phyloP scores from a whole-genome alignment of 2,797 vertebrate species.

The Coilia nasus region DNA sequence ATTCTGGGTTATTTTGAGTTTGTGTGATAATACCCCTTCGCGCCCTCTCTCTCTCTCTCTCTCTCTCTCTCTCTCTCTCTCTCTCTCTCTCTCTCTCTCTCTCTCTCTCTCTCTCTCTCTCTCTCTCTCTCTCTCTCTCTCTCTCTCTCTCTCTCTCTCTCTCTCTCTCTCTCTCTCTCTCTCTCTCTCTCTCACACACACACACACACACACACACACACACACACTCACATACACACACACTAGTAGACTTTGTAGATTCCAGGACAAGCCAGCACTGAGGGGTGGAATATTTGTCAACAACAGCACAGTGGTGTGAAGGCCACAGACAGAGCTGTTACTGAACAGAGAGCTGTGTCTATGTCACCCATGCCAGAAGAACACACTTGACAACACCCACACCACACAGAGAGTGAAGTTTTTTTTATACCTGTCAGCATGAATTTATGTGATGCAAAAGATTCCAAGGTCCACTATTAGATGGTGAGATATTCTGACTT shows the following conservation, averaged over 20 bases:
- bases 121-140: constrained; percentile 56
- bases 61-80: constrained; percentile 54
- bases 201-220: neutral
- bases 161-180: constrained; percentile 56
- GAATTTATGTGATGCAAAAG: neutral
- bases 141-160: constrained; percentile 30
- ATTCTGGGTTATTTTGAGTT: constrained; percentile 96
- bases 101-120: constrained; percentile 56
- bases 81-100: constrained; percentile 59
- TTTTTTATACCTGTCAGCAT: neutral
- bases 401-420: neutral
- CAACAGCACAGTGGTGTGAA: constrained; percentile 50
- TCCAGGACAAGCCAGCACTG: constrained; percentile 67
- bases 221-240: constrained; percentile 4
- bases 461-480: neutral
- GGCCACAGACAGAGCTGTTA: constrained; percentile 37
- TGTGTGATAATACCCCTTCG: constrained; percentile 88
- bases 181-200: constrained; percentile 25
- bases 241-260: constrained; percentile 64
- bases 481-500: neutral
- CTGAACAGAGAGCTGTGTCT: constrained; percentile 14
- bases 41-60: constrained; percentile 31
- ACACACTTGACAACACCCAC: neutral
- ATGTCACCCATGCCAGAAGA: neutral
- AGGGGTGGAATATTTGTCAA: constrained; percentile 62